phyloP scores from a whole-genome alignment of 2,113 vertebrate species.

The Oreochromis spilurus region DNA sequence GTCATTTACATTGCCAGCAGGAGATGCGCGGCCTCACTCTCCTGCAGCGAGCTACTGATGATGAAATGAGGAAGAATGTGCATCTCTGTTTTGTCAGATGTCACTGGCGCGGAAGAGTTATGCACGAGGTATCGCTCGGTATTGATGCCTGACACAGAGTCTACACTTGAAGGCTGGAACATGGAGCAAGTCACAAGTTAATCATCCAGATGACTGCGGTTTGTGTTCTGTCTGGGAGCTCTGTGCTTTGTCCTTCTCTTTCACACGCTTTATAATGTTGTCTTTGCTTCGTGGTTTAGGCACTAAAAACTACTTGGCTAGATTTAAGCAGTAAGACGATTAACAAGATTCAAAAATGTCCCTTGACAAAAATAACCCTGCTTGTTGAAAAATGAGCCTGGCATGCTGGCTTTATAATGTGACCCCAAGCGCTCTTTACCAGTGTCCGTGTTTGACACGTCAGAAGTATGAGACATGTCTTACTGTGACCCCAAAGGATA shows the following conservation, averaged over 20 bases:
- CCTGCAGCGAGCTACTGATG: neutral
- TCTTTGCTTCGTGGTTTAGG: neutral
- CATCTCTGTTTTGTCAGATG: neutral
- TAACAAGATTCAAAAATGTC: neutral
- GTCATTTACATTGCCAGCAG: conserved; percentile 39
- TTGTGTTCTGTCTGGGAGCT: neutral
- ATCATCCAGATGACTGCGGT: neutral
- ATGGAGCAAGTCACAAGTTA: neutral
- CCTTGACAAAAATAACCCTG: neutral
- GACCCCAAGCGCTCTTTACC: neutral
- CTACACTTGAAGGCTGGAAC: neutral
- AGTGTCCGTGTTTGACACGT: neutral
- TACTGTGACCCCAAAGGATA: neutral
- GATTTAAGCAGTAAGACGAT: neutral
- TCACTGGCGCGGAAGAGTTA: neutral
- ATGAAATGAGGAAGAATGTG: conserved; percentile 17
- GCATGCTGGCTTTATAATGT: neutral
- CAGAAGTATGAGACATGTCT: neutral
- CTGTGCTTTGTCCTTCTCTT: neutral
- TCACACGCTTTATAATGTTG: accelerated
- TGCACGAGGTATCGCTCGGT: neutral
- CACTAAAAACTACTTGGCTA: neutral
- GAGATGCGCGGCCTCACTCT: neutral
- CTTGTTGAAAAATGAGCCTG: neutral
- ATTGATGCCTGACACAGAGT: neutral